phyloP scores from a whole-genome alignment of 1,140 invertebrate genomes.

The Papilio xuthus region DNA sequence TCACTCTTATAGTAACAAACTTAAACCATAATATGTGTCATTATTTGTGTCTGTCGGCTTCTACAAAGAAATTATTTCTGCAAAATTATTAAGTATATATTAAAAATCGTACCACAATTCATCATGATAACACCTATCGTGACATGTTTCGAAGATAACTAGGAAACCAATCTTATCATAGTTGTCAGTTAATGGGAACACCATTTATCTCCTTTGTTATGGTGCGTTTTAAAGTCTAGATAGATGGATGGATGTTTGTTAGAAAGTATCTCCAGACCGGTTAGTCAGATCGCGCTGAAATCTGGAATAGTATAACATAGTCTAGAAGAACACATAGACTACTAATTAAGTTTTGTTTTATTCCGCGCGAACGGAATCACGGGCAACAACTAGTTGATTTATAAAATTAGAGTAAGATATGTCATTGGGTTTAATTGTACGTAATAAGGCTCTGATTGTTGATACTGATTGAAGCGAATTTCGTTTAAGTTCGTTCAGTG shows the following conservation, averaged over 20 bases:
- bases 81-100: background rate
- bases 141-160: background rate
- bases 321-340: no score
- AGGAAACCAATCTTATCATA: background rate
- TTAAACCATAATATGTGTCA: no score
- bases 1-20: no score
- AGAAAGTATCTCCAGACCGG: no score
- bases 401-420: no score
- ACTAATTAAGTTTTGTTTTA: no score
- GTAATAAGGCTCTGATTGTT: slow-evolving; percentile 1
- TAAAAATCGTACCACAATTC: background rate
- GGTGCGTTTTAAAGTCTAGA: background rate
- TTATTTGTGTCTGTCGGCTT: background rate
- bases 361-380: no score
- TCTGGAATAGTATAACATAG: no score
- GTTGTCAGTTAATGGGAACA: background rate
- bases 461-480: slow-evolving; percentile 1
- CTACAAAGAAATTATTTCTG: background rate
- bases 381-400: no score
- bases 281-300: no score
- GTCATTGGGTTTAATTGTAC: background rate
- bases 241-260: no score
- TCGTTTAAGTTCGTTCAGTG: slow-evolving; percentile 26
- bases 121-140: slow-evolving; percentile 4
- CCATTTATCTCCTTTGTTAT: background rate